Conservation (phyloP, 2,888 invertebrate species). For the Leptinotarsa tumamoca region DNA sequence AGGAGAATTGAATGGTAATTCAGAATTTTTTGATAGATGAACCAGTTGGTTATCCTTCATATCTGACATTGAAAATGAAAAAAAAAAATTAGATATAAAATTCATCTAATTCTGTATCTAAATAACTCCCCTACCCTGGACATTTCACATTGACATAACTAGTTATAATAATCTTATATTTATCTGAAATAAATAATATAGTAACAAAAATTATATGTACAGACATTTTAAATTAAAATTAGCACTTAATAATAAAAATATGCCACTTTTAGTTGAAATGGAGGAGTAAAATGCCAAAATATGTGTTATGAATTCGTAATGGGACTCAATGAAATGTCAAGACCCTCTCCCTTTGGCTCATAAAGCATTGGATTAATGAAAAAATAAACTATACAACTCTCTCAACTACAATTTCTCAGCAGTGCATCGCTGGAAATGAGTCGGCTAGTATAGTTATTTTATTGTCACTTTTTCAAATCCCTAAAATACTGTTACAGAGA, state of each 20-base stretch:
- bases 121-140: conserved; percentile 62
- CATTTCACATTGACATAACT: conserved; percentile 61
- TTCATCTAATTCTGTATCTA: conserved; percentile 51
- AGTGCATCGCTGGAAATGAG: too few species aligned
- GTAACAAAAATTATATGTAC: conserved; percentile 50
- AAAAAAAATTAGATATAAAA: conserved; percentile 46
- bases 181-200: conserved; percentile 57
- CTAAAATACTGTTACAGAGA: too few species aligned
- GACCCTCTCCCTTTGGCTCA: conserved; percentile 1
- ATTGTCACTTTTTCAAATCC: too few species aligned
- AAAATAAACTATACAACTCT: too few species aligned
- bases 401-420: too few species aligned
- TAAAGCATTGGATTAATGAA: neutral
- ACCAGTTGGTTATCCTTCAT: conserved; percentile 35
- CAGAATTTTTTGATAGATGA: conserved; percentile 29
- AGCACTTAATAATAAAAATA: conserved; percentile 40
- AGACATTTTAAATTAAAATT: conserved; percentile 54
- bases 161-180: conserved; percentile 56
- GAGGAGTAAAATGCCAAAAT: conserved; percentile 40
- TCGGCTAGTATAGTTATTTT: too few species aligned
- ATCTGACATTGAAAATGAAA: conserved; percentile 44
- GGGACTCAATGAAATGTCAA: neutral
- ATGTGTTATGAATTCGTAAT: conserved; percentile 2
- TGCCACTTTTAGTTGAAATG: conserved; percentile 40
- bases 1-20: conserved; percentile 52